These are phyloP conservation scores for Grapholita molesta DNA, from an alignment of 1,140 invertebrate species.

Conservation along the genomic window DNA sequence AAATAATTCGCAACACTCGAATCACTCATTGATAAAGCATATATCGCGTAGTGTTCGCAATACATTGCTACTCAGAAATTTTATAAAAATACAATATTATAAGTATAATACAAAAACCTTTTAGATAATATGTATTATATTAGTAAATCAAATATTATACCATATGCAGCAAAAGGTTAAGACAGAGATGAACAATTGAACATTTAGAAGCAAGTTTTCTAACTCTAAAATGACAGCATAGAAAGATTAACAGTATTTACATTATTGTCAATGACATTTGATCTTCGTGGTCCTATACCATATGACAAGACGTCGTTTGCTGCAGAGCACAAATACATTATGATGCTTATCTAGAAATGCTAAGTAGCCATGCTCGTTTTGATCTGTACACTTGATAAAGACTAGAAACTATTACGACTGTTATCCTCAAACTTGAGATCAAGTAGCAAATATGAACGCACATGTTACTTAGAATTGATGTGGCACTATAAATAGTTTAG, in stretches of 20 bases:
- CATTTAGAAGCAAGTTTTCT: not conserved
- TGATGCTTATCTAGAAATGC: conserved; percentile 10
- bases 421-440: not conserved
- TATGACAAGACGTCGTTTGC: not conserved
- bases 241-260: not conserved
- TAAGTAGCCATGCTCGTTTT: conserved; percentile 3
- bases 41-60: too few species aligned
- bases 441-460: not conserved
- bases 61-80: too few species aligned
- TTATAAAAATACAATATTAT: too few species aligned
- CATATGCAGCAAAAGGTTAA: too few species aligned
- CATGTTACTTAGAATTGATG: not conserved
- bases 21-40: too few species aligned
- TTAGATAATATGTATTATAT: too few species aligned
- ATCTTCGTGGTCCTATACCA: not conserved
- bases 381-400: not conserved
- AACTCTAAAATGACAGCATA: not conserved
- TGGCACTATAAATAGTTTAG: not conserved
- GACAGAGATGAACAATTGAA: too few species aligned
- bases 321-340: not conserved
- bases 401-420: not conserved
- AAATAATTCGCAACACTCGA: too few species aligned
- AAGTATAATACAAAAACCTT: too few species aligned
- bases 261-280: not conserved
- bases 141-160: too few species aligned